These are phyloP conservation scores for Chalcosyrphus nemorum DNA, from an alignment of 2,888 invertebrate species.

Conservation along the genomic window DNA sequence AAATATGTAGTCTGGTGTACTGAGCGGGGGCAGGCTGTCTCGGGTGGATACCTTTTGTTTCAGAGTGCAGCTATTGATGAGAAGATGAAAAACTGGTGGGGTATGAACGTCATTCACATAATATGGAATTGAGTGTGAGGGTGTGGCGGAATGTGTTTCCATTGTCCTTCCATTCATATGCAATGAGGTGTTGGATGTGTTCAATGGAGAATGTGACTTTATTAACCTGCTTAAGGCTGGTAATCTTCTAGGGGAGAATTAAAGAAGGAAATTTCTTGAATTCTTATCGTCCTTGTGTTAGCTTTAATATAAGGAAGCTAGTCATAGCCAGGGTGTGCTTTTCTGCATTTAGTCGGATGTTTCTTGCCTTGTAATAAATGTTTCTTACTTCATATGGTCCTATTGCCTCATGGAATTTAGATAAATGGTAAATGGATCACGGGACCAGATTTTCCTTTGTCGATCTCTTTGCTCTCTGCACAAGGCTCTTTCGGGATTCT, in stretches of 20 bases:
- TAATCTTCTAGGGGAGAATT: neutral
- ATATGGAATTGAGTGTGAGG: neutral
- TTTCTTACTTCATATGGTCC: too few species aligned
- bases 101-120: conserved; percentile 29
- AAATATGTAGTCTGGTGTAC: conserved; percentile 50
- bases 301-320: too few species aligned
- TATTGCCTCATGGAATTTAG: too few species aligned
- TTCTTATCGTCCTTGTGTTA: too few species aligned
- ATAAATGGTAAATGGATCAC: too few species aligned
- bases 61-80: conserved; percentile 47
- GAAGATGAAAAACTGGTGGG: conserved; percentile 22
- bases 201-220: conserved; percentile 21
- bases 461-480: too few species aligned
- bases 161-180: conserved; percentile 35
- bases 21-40: conserved; percentile 12
- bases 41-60: conserved; percentile 59
- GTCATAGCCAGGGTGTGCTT: too few species aligned
- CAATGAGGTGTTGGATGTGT: conserved; percentile 35
- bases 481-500: too few species aligned
- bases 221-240: conserved; percentile 9
- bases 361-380: too few species aligned
- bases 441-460: too few species aligned
- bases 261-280: conserved; percentile 3
- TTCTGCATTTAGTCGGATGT: too few species aligned
- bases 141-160: conserved; percentile 6